These are phyloP conservation scores for Miniopterus natalensis DNA, from an alignment of 2,113 vertebrate species.

Conservation along the genomic window DNA sequence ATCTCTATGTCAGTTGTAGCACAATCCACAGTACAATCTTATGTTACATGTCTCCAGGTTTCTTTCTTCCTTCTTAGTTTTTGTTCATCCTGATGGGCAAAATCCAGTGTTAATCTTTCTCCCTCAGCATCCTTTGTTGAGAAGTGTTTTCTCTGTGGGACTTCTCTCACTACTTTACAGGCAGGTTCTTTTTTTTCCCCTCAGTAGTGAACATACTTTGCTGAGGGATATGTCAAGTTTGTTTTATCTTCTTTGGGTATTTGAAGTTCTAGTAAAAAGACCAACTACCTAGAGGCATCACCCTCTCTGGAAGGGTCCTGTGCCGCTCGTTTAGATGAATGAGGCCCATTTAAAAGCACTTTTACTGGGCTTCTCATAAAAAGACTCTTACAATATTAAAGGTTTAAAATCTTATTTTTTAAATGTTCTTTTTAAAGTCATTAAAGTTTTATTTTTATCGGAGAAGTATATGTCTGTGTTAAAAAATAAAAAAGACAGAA, in stretches of 20 bases:
- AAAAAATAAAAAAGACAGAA: not conserved
- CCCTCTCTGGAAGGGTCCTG: constrained; percentile 32
- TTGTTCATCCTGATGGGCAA: constrained; percentile 21
- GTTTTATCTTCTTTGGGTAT: constrained; percentile 72
- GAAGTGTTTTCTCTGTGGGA: constrained; percentile 57
- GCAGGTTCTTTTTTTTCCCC: not conserved
- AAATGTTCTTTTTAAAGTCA: constrained; percentile 64
- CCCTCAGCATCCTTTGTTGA: constrained; percentile 59
- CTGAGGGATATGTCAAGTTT: constrained; percentile 55
- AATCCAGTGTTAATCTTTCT: constrained; percentile 70
- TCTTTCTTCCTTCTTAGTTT: constrained; percentile 11
- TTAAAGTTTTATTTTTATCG: constrained; percentile 64
- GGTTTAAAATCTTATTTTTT: constrained; percentile 61
- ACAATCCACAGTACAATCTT: not conserved
- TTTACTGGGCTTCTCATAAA: constrained; percentile 55
- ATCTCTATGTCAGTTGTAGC: not conserved
- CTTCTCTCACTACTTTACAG: constrained; percentile 55
- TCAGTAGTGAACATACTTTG: constrained; percentile 47
- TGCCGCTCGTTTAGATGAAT: constrained; percentile 58
- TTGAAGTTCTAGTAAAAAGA: constrained; percentile 74
- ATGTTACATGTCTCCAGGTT: not conserved
- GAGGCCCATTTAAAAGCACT: constrained; percentile 41
- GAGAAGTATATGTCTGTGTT: constrained; percentile 35
- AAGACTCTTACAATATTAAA: constrained; percentile 62
- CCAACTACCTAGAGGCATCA: constrained; percentile 33